These are phyloP conservation scores for Serinus canaria DNA, from an alignment of 2,113 vertebrate species.

Conservation along the genomic window DNA sequence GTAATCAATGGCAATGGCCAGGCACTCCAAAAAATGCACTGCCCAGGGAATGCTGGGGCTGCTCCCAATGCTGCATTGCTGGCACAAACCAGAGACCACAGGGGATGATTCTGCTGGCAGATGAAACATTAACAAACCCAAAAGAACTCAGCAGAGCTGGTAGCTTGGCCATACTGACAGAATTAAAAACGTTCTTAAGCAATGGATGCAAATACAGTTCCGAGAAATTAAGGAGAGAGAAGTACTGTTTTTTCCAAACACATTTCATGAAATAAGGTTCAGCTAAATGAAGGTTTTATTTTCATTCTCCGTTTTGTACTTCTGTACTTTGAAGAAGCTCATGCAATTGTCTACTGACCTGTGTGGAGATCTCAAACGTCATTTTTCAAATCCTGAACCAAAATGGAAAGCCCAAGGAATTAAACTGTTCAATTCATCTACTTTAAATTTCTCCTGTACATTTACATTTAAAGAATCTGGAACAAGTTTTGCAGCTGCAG, in stretches of 20 bases:
- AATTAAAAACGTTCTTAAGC: neutral
- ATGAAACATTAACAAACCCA: neutral
- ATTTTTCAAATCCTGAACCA: neutral
- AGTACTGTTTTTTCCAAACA: neutral
- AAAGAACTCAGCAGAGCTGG: neutral
- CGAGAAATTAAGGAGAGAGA: neutral
- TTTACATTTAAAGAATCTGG: neutral
- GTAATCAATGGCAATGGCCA: neutral
- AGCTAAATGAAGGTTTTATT: neutral
- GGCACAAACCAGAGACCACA: neutral
- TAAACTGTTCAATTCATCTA: neutral
- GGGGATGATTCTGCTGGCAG: neutral
- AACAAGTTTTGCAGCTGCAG: neutral
- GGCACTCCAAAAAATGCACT: neutral
- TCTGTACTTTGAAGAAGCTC: neutral
- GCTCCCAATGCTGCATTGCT: rapidly evolving
- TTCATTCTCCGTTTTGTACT: neutral
- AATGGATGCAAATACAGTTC: neutral
- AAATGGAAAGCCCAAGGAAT: neutral
- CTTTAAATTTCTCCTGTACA: neutral
- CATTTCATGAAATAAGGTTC: neutral
- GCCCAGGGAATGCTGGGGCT: too few relatives aligned
- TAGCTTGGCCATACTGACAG: neutral
- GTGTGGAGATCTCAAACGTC: neutral
- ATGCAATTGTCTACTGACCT: neutral